phyloP scores from a whole-genome alignment of 2,888 invertebrate species.

The Smittia sp. region DNA sequence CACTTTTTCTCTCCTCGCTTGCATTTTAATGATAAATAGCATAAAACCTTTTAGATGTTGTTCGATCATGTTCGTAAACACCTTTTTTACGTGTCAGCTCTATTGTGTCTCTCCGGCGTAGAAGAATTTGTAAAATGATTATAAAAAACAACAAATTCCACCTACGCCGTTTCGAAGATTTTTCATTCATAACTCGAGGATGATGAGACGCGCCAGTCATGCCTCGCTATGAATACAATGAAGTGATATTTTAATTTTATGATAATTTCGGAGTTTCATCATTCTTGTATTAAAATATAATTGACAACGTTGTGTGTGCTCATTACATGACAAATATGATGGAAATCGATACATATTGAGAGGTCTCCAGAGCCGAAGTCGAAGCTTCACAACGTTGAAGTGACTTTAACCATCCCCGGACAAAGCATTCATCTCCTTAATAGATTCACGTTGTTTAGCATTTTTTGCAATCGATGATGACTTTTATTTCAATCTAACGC shows the following conservation, averaged over 20 bases:
- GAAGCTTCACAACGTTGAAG: neutral
- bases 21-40: slow-evolving; percentile 39
- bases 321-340: slow-evolving; percentile 20
- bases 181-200: slow-evolving; percentile 20
- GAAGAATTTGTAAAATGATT: slow-evolving; percentile 41
- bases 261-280: slow-evolving; percentile 40
- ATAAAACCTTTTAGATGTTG: slow-evolving; percentile 41
- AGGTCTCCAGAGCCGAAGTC: neutral
- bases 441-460: slow-evolving; percentile 21
- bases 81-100: slow-evolving; percentile 39
- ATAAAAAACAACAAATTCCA: slow-evolving; percentile 41
- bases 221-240: slow-evolving; percentile 35
- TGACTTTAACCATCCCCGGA: neutral
- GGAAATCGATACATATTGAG: slow-evolving; percentile 23
- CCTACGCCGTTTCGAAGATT: slow-evolving; percentile 35
- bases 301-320: slow-evolving; percentile 37
- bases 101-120: slow-evolving; percentile 24
- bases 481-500: slow-evolving; percentile 33
- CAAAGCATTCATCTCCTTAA: neutral
- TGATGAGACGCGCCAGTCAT: slow-evolving; percentile 33
- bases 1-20: neutral
- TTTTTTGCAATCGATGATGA: slow-evolving; percentile 38
- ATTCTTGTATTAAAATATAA: slow-evolving; percentile 32
- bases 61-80: slow-evolving; percentile 39
- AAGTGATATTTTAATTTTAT: slow-evolving; percentile 42